These are phyloP conservation scores for Rhagonycha lutea DNA, from an alignment of 2,888 invertebrate genomes.

Conservation along the genomic window DNA sequence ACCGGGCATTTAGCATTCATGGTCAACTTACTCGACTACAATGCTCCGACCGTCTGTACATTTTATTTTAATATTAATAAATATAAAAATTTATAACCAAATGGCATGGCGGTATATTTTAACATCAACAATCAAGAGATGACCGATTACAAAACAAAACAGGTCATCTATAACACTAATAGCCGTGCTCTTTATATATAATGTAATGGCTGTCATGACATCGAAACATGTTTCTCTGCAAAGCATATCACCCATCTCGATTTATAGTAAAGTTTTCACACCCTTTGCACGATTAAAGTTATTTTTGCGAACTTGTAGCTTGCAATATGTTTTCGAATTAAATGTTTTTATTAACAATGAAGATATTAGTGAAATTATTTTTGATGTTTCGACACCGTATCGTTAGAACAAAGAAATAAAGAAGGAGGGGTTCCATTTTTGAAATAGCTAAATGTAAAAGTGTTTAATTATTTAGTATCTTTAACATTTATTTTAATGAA, in stretches of 20 bases:
- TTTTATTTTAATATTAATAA: neutral
- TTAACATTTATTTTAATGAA: neutral
- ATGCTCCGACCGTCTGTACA: no score
- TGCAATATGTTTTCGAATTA: neutral
- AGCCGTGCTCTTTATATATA: constrained; percentile 40
- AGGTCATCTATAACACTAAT: constrained; percentile 43
- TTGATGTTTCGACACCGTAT: neutral
- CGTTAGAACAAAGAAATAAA: neutral
- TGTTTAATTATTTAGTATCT: neutral
- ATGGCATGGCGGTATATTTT: constrained; percentile 37
- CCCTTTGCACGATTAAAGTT: constrained; percentile 33
- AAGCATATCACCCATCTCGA: constrained; percentile 26
- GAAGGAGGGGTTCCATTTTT: neutral
- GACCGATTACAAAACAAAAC: constrained; percentile 36
- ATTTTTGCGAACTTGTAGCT: neutral
- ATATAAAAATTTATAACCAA: neutral
- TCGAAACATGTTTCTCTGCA: constrained; percentile 34
- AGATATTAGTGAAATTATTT: neutral
- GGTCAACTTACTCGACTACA: no score
- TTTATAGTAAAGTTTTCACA: constrained; percentile 32
- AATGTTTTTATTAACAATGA: neutral
- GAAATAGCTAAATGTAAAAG: neutral
- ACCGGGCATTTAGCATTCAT: no score
- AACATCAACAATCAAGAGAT: constrained; percentile 29
- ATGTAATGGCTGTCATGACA: constrained; percentile 42